Percentiles rank a stretch among this genome's conserved stretches.
phyloP scores from a whole-genome alignment of 1,140 invertebrate species.

The Neotoxoptera formosana region DNA sequence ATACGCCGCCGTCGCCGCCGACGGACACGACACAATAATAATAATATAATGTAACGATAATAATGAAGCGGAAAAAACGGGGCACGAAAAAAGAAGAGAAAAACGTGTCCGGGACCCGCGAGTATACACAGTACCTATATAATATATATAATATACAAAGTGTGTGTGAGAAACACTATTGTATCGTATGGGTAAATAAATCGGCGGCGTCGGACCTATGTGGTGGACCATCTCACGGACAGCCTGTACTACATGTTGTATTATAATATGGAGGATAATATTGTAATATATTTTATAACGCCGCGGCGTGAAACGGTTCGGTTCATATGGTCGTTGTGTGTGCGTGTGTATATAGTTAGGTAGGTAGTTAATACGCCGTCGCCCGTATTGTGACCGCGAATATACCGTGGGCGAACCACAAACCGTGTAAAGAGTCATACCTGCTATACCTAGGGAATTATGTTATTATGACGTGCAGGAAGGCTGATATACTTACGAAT shows the following conservation, averaged over 20 bases:
- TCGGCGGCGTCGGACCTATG: neutral
- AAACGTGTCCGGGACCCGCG: neutral
- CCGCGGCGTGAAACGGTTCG: neutral
- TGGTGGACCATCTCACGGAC: neutral
- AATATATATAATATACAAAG: too few relatives aligned
- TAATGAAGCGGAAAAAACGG: neutral
- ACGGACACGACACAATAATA: neutral
- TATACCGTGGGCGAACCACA: neutral
- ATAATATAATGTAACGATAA: neutral
- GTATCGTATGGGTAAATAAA: neutral
- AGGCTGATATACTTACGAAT: neutral
- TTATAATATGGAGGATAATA: too few relatives aligned
- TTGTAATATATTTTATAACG: neutral
- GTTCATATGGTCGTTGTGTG: neutral
- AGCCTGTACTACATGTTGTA: neutral
- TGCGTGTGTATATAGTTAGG: neutral
- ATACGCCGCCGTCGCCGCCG: neutral
- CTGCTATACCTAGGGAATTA: neutral
- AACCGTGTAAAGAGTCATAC: neutral
- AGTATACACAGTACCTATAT: too few relatives aligned
- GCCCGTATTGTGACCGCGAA: neutral
- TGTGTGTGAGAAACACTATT: neutral
- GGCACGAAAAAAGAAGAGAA: neutral
- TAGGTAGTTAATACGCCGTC: neutral
- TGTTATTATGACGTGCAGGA: neutral